Base-by-base conservation (phyloP, 2,888 invertebrate genomes). In the Yponomeuta cagnagella region DNA sequence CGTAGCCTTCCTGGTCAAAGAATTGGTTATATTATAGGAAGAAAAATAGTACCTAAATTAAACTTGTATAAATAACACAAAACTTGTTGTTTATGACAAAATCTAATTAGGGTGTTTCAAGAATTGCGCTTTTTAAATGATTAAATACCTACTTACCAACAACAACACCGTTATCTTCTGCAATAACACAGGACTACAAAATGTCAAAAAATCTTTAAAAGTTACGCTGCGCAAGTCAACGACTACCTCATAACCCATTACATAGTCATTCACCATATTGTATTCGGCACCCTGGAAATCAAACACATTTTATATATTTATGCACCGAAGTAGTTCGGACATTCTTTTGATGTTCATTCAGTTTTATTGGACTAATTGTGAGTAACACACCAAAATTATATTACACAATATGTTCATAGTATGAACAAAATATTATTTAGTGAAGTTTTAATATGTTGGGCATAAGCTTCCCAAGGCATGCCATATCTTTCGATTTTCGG, bases 1-100 rank as follows among this genome's bases (percentile, higher is more conserved):
- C 86, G 70, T 83, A 83, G 1, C 83, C 85, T 71, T 84, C 84
- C 77, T 88, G 82, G 15, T 78, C 76, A 76, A 77, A 80, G 30
- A 48, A 30, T 1, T 15, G 1, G 9, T 31, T 31, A 1, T 8
- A 8, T 43, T 43, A 0, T 0, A 43, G 43, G 6, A 43, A 8
- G 1, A 43, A 43, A 43, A 43, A 8, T 43, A 8, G 5, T 43
- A 43, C 43, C 8, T 8, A 8, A 43, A 8, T 43, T 4, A 33
- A 33, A 43, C 43, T 43, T 43, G 43, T 8, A 1, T 43, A 4
- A 43, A 23, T 23, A 23, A 23, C 23, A 23, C 23, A 23, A 23
- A 23, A 23, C 2, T 37, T 37, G 5, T 1, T 4, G 33, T 5
- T 58, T 58, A n/a, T 1, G 2, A n/a, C 5, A 9, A 58, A 58